Base-by-base conservation (phyloP, 2,113 vertebrate genomes). In the Clarias batrachus region DNA sequence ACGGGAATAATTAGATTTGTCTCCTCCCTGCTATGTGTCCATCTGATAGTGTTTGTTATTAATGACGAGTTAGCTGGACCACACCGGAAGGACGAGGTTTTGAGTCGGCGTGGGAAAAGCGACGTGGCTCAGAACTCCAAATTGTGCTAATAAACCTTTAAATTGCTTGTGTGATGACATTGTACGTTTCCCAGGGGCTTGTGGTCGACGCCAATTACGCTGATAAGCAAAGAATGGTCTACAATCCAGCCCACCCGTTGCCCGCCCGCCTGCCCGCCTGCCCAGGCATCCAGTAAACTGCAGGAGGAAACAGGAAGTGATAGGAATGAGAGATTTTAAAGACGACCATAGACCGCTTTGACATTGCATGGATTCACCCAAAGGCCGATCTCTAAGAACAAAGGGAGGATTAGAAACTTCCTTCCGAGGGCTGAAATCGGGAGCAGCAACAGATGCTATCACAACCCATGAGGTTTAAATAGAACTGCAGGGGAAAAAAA, bases 141-240 rank as follows among this genome's bases (percentile, higher is more conserved):
- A 94, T 92, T 93, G 89, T 91, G 92, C 91, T 94, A 89, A 94
- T 95, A 94, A 93, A 93, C 94, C 91, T 88, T 90, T 89, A 92
- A 93, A 94, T 92, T 93, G 94, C 94, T 95, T 93, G 91, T 93
- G 78, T 92, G 94, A 94, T 93, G 89, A 90, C 92, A 94, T 94
- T 90, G 92, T 52, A 68, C 86, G 86, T 70, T 87, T 87, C 90
- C 86, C 89, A 76, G 88, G 88, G 91, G 79, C 89, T 87, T 48
- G 19, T 83, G 82, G 60, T 88, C 88, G 92, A 90, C 92, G 91
- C 92, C 91, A 92, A 92, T 95, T 95, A 94, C 57, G 84, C 89
- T 89, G 94, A 95, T 94, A 95, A 94, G 91, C 89, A 90, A 93
- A 94, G 91, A 94, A 95, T 93, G 84, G 73, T 86, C 77, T 88